A percentile compares a stretch with the other conserved stretches of the same genome.
phyloP scores from a whole-genome alignment of 1,140 invertebrate species.

The Argopecten irradians region DNA sequence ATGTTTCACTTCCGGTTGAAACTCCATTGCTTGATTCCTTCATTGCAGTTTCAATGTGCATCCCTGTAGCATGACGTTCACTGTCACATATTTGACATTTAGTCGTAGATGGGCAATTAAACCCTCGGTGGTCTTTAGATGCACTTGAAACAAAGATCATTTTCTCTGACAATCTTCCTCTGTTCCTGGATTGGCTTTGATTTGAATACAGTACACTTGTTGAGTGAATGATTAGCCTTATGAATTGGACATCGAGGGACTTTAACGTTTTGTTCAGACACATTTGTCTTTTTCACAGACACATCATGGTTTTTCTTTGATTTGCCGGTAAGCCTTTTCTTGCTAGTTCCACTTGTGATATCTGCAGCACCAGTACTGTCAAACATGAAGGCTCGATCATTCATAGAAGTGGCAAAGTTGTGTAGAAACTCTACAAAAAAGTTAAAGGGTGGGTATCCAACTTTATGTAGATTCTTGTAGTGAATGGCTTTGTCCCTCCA shows the following conservation, averaged over 20 bases:
- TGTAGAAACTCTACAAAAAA: constrained; percentile 42
- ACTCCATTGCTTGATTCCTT: background rate
- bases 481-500: constrained; percentile 42
- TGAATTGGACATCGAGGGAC: background rate
- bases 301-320: constrained; percentile 38
- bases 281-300: background rate
- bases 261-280: background rate
- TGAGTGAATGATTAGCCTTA: background rate
- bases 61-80: background rate
- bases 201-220: background rate
- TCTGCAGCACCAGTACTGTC: too few species aligned
- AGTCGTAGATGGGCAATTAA: background rate
- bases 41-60: constrained; percentile 6
- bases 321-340: too few species aligned
- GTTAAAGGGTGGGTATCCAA: constrained; percentile 39
- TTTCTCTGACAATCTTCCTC: background rate
- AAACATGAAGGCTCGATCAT: constrained; percentile 39
- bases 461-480: constrained; percentile 41
- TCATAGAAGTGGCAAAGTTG: background rate
- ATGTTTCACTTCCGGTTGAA: background rate
- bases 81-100: background rate
- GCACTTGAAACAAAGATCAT: background rate
- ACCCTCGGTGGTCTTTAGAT: background rate
- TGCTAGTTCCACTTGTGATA: too few species aligned
- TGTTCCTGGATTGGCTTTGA: background rate